These are phyloP conservation scores for Tautogolabrus adspersus DNA, from an alignment of 2,113 vertebrate species.

Conservation along the genomic window DNA sequence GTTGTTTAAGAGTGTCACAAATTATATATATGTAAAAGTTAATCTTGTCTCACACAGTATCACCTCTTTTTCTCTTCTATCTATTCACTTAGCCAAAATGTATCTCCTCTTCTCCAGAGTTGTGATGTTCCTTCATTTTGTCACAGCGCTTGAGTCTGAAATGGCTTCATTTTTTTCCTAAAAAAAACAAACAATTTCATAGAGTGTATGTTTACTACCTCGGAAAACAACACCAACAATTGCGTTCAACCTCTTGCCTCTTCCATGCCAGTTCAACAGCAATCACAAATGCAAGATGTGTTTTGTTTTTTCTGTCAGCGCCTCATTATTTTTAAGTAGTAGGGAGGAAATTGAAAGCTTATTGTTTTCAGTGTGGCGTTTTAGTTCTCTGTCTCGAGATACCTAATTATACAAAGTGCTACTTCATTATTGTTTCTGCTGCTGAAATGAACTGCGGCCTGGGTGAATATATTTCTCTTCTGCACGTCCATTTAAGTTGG, in stretches of 20 bases:
- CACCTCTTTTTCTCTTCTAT: conserved; percentile 6
- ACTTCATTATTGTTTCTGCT: conserved; percentile 53
- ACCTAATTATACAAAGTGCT: conserved; percentile 71
- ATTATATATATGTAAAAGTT: no score
- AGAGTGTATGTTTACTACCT: conserved; percentile 3
- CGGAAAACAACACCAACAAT: neutral
- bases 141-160: neutral
- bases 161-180: neutral
- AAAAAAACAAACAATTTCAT: neutral
- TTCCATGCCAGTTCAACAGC: conserved; percentile 14
- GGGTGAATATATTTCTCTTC: conserved; percentile 23
- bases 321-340: conserved; percentile 42
- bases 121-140: conserved; percentile 6
- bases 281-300: conserved; percentile 13
- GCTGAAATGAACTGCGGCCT: conserved; percentile 55
- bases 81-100: no score
- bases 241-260: conserved; percentile 5
- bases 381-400: conserved; percentile 18
- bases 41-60: no score
- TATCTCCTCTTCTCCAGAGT: neutral
- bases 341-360: conserved; percentile 49
- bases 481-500: conserved; percentile 53
- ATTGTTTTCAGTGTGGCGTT: conserved; percentile 37
- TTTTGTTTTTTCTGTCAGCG: conserved; percentile 7
- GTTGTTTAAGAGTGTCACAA: no score